Conservation (phyloP, 92 coral and sea anemone species). For the Muricea muricata region DNA sequence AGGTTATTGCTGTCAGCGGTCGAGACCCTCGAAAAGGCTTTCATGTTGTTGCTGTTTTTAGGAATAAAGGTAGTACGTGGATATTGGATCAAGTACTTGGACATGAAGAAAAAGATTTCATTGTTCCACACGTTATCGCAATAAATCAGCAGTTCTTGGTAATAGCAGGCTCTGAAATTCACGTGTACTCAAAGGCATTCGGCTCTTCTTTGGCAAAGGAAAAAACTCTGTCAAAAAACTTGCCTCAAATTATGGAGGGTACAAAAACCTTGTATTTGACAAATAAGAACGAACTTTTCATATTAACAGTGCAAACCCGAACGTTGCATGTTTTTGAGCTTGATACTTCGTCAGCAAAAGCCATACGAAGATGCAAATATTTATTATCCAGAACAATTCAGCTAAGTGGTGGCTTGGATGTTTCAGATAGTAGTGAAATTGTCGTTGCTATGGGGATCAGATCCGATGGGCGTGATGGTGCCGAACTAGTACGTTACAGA, state of each 20-base stretch:
- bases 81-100: slow-evolving; percentile 56
- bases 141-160: slow-evolving; percentile 52
- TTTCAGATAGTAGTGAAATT: neutral
- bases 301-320: slow-evolving; percentile 54
- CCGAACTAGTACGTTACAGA: slow-evolving; percentile 66
- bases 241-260: slow-evolving; percentile 32
- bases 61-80: slow-evolving; percentile 59
- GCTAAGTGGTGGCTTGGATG: slow-evolving; percentile 50
- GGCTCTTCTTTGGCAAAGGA: slow-evolving; percentile 23
- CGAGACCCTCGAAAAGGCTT: slow-evolving; percentile 42
- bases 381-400: neutral
- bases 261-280: slow-evolving; percentile 68
- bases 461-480: slow-evolving; percentile 80
- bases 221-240: slow-evolving; percentile 53
- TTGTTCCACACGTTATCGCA: slow-evolving; percentile 70
- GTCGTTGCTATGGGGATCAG: slow-evolving; percentile 83
- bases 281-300: slow-evolving; percentile 62
- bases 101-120: slow-evolving; percentile 39
- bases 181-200: slow-evolving; percentile 55
- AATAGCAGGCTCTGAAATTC: slow-evolving; percentile 17
- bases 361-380: slow-evolving; percentile 47
- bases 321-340: slow-evolving; percentile 42
- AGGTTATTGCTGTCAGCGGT: slow-evolving; percentile 72
- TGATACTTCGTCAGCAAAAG: slow-evolving; percentile 52
- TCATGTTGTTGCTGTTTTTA: slow-evolving; percentile 76